These are phyloP conservation scores for Drosophila tanythrix DNA, from an alignment of 2,888 invertebrate genomes.

Conservation along the genomic window DNA sequence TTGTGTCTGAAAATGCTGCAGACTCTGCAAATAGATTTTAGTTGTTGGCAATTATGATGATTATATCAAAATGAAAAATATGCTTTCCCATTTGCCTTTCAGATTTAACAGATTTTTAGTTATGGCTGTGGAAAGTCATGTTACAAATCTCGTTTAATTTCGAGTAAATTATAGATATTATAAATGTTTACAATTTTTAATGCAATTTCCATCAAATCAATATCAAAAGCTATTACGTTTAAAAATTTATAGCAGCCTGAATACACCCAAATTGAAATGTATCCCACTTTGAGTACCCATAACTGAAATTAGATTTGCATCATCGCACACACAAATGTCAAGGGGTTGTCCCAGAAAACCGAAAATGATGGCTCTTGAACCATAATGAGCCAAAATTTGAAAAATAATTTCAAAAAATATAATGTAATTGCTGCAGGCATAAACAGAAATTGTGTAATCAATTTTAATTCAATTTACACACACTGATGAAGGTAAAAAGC, in stretches of 20 bases:
- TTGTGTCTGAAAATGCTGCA: slow-evolving; percentile 13
- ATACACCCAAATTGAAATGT: slow-evolving; percentile 30
- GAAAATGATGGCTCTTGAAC: slow-evolving; percentile 31
- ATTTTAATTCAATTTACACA: slow-evolving; percentile 43
- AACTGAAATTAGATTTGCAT: slow-evolving; percentile 21
- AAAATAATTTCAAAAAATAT: slow-evolving; percentile 17
- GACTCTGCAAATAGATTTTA: slow-evolving; percentile 2
- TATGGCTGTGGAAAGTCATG: not conserved
- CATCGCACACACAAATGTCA: slow-evolving; percentile 13
- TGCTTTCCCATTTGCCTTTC: slow-evolving; percentile 4
- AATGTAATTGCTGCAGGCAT: slow-evolving; percentile 17
- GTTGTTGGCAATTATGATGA: slow-evolving; percentile 1
- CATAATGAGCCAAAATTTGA: slow-evolving; percentile 18
- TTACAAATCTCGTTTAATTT: not conserved
- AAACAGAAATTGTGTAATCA: slow-evolving; percentile 62
- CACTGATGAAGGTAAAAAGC: slow-evolving; percentile 49
- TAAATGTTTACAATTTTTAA: not conserved
- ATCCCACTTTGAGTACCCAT: slow-evolving; percentile 14
- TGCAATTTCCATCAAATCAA: not conserved
- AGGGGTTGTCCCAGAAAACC: slow-evolving; percentile 4
- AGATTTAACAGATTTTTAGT: not conserved
- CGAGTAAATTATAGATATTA: not conserved
- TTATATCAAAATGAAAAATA: not conserved
- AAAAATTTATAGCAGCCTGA: slow-evolving; percentile 15
- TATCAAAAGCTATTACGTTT: not conserved